Evolutionary conservation across 2,797 vertebrate species (phyloP).

Genomic region (Enteromius argenteus): DNA sequence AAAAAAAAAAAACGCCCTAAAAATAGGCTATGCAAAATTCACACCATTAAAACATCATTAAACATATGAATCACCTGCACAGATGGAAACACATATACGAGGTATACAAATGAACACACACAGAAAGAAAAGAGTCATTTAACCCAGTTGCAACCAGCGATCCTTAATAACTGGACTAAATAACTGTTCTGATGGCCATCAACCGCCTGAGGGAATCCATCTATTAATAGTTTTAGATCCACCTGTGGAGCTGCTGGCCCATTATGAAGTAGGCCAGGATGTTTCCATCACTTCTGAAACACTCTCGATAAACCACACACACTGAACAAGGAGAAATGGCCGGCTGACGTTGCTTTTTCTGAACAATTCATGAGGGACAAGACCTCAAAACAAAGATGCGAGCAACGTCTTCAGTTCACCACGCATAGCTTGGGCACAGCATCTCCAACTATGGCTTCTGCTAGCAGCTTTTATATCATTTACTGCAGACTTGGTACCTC

Average conservation of each 20-base stretch:
- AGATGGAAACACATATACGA: background rate
- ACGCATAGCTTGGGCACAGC: constrained; percentile 3
- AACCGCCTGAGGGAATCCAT: constrained; percentile 38
- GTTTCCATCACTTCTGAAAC: constrained; percentile 56
- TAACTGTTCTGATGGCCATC: constrained; percentile 58
- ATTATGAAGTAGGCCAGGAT: constrained; percentile 62
- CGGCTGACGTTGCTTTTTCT: constrained; percentile 26
- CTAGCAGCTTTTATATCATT: background rate
- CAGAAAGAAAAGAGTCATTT: constrained; percentile 66
- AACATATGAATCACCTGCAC: constrained; percentile 4
- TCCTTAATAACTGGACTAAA: constrained; percentile 53
- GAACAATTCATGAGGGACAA: constrained; percentile 31
- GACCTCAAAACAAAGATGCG: constrained; percentile 21
- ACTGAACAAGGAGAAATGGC: constrained; percentile 30
- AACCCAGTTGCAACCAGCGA: constrained; percentile 40
- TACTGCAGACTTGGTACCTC: constrained; percentile 26
- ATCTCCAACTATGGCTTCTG: constrained; percentile 10
- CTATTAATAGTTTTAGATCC: constrained; percentile 62
- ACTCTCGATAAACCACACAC: constrained; percentile 43
- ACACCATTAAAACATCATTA: constrained; percentile 13
- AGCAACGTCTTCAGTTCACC: background rate
- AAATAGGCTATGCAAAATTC: constrained; percentile 6
- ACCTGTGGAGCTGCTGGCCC: constrained; percentile 64
- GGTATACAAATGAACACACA: background rate
- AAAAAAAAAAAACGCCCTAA: background rate